Percentiles rank a stretch among this genome's conserved stretches.
Conservation (phyloP, 37 sponge, comb jelly and placozoan species). For the Amphimedon queenslandica region DNA sequence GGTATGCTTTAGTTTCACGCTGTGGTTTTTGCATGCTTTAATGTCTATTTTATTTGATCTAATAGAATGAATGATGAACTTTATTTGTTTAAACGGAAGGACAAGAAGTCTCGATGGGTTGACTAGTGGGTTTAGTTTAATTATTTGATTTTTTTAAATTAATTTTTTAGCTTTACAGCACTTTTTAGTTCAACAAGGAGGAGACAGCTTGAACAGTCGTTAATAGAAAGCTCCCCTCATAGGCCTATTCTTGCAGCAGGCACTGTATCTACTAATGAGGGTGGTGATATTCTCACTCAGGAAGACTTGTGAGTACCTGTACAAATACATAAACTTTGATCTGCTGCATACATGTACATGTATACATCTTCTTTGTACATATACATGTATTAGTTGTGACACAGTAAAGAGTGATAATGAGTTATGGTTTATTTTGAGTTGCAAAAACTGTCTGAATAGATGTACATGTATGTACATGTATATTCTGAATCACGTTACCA, state of each 20-base stretch:
- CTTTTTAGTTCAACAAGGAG: constrained; percentile 73
- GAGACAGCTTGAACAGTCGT: constrained; percentile 52
- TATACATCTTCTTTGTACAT: too few species aligned
- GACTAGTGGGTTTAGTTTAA: constrained; percentile 67
- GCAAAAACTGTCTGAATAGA: too few species aligned
- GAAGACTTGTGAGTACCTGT: not conserved
- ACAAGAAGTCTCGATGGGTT: constrained; percentile 58
- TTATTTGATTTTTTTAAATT: not conserved
- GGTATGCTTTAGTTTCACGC: constrained; percentile 21
- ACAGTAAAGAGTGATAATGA: too few species aligned
- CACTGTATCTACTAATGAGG: constrained; percentile 3
- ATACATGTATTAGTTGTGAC: too few species aligned
- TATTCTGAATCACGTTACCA: too few species aligned
- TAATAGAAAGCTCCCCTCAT: constrained; percentile 32
- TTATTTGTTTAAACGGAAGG: constrained; percentile 60
- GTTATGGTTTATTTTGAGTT: too few species aligned
- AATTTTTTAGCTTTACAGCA: constrained; percentile 55
- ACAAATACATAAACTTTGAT: too few species aligned
- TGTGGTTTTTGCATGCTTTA: not conserved
- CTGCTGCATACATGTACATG: too few species aligned
- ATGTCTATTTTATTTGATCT: not conserved
- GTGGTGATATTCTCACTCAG: constrained; percentile 8
- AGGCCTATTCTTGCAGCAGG: constrained; percentile 19
- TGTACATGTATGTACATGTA: not conserved
- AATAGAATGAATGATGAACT: constrained; percentile 77